Evolutionary conservation across 2,113 vertebrate species (phyloP), one percentile per base, ranked within the genome.

Genomic region (Saguinus midas): DNA sequence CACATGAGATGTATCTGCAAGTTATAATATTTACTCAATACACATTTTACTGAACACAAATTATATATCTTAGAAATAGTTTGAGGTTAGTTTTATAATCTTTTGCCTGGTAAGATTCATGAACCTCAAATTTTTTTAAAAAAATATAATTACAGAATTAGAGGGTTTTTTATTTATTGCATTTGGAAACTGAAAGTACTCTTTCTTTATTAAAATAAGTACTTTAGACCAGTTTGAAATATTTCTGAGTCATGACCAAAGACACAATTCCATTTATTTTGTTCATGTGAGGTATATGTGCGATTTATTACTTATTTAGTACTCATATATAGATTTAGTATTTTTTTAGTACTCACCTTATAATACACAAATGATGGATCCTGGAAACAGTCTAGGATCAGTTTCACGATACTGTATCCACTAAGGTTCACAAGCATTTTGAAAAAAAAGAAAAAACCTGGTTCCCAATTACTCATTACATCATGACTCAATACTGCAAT

Each of bases 101-200:
- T 18, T 27, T 8, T 29, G 40, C 21, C 32, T 90, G 25, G 29
- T 96, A 96, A 83, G 45, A 48, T 75, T 81, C 17, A 66, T 48
- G 72, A n/a, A 93, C 16, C n/a, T 80, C 48, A 91, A 95, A 79
- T 35, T 94, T 92, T 96, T 68, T 70, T 83, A 18, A 7, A 85
- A 85, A 93, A 91, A 55, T 52, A 32, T 87, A 50, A 94, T 98
- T 97, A 97, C 75, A 96, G 85, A 98, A 98, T 94, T 88, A 64
- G 70, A 58, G 37, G 97, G 96, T 97, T 98, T 73, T 98, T 96
- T 21, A 80, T 97, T 98, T 98, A 97, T 98, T 97, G 27, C 90
- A 97, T 98, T 98, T 97, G 86, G 95, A 95, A 97, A 97, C 80
- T 92, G 73, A 97, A 96, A 93, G 27, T 61, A 40, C 18, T 88